Base-by-base conservation (phyloP, 2,888 invertebrate genomes). In the Microplitis manilae region DNA sequence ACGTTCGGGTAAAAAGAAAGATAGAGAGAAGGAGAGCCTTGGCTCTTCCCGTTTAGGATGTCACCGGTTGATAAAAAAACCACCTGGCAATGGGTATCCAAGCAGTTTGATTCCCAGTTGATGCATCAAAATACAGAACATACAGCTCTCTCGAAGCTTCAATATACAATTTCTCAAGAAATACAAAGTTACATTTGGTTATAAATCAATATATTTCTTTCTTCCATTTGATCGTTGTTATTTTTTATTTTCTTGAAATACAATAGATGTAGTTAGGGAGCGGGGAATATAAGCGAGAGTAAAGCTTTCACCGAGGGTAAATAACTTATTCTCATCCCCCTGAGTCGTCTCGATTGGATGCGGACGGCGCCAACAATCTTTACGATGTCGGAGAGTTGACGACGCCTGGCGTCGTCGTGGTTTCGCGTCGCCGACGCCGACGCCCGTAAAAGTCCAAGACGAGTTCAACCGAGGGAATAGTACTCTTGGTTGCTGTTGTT, bases 321-420 rank as follows among this genome's bases (percentile, higher is more conserved):
- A 67, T 73, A 67, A 73, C 50, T 73, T 67, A 67, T 65, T 41
- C 64, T 65, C 65, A 59, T 60, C 71, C 71, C 71, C 61, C 15
- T 20, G 38, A 8, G 62, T 62, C n/a, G 59, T 50, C 67, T 72
- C 67, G 67, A 73, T 73, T 73, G 73, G 67, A 64, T 67, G 41
- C 70, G 73, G 70, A 71, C 75, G 88, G 87, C 87, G 87, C 88
- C 87, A 85, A 85, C 80, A 82, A 86, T 86, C 85, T 88, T 89
- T 88, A 87, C 86, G 88, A 87, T 84, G 83, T 82, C 79, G 79
- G 77, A 79, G 77, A 76, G 81, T 76, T 77, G 77, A 78, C 76
- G 73, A 76, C 77, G 80, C 77, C 77, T 65, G 78, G 78, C 79
- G 77, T 77, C 77, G 81, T 78, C 77, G 81, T 78, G 77, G 75